Conservation (phyloP, 2,113 vertebrate species). For the Lasiurus borealis region DNA sequence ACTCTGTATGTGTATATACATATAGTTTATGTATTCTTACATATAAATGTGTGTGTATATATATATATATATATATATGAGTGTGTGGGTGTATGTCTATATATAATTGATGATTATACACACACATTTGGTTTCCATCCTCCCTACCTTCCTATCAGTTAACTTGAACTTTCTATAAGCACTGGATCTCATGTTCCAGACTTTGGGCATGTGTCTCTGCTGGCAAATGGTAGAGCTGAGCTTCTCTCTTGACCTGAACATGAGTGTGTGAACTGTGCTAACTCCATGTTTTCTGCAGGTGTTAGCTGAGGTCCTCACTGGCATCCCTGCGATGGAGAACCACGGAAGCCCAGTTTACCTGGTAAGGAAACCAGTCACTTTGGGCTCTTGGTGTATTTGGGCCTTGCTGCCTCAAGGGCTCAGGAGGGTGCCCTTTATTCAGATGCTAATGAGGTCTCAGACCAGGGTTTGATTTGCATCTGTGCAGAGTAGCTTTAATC, state of each 20-base stretch:
- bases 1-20: not conserved
- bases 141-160: not conserved
- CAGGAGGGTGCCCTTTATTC: not conserved
- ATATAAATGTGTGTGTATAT: not conserved
- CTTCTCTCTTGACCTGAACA: not conserved
- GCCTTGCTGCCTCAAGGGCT: not conserved
- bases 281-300: constrained; percentile 81
- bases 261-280: not conserved
- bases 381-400: not conserved
- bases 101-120: not conserved
- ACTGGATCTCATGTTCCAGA: not conserved
- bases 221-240: not conserved
- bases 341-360: constrained; percentile 84
- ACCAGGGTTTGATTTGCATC: not conserved
- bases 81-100: not conserved
- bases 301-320: constrained; percentile 88
- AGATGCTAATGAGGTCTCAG: not conserved
- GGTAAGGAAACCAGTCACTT: constrained; percentile 81
- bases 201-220: not conserved
- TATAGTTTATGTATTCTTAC: not conserved
- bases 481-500: not conserved
- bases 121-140: not conserved
- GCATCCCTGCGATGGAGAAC: constrained; percentile 86
- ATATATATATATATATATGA: rapidly evolving
- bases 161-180: not conserved